phyloP scores from a whole-genome alignment of 2,888 invertebrate species.

The Choreutis nemorana region DNA sequence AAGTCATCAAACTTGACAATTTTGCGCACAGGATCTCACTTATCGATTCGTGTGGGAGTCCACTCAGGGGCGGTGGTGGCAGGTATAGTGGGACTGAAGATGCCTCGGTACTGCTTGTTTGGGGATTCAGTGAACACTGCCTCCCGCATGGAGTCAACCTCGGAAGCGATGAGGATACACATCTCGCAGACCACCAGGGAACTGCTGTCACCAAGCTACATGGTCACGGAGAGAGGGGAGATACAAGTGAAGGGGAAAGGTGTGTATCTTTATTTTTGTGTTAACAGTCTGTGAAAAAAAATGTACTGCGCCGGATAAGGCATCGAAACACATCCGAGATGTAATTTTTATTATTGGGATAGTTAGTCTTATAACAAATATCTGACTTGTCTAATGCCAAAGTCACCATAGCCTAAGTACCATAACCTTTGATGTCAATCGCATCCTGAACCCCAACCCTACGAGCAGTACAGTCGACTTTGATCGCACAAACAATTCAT shows the following conservation, averaged over 20 bases:
- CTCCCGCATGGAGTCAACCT: slow-evolving; percentile 92
- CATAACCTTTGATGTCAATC: too few relatives aligned
- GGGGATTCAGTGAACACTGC: slow-evolving; percentile 94
- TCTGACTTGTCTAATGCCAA: too few relatives aligned
- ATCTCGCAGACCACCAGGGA: slow-evolving; percentile 90
- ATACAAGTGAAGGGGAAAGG: slow-evolving; percentile 93
- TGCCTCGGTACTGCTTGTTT: slow-evolving; percentile 89
- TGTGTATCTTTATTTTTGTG: slow-evolving; percentile 21
- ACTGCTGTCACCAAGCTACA: slow-evolving; percentile 76
- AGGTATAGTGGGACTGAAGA: slow-evolving; percentile 92
- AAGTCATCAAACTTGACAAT: too few relatives aligned
- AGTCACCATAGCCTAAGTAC: too few relatives aligned
- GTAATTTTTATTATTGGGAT: too few relatives aligned
- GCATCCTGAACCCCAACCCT: too few relatives aligned
- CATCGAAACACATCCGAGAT: too few relatives aligned
- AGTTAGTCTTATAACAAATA: too few relatives aligned
- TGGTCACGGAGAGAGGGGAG: slow-evolving; percentile 80
- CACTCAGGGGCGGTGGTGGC: slow-evolving; percentile 94
- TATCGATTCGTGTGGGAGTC: slow-evolving; percentile 85
- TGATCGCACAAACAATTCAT: too few relatives aligned
- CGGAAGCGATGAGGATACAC: slow-evolving; percentile 93
- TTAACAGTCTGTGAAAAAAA: too few relatives aligned
- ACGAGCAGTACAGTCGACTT: too few relatives aligned
- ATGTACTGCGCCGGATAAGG: too few relatives aligned
- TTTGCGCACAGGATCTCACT: slow-evolving; percentile 73